These are phyloP conservation scores for Vipera ursinii DNA, from an alignment of 2,797 vertebrate species.

Conservation along the genomic window DNA sequence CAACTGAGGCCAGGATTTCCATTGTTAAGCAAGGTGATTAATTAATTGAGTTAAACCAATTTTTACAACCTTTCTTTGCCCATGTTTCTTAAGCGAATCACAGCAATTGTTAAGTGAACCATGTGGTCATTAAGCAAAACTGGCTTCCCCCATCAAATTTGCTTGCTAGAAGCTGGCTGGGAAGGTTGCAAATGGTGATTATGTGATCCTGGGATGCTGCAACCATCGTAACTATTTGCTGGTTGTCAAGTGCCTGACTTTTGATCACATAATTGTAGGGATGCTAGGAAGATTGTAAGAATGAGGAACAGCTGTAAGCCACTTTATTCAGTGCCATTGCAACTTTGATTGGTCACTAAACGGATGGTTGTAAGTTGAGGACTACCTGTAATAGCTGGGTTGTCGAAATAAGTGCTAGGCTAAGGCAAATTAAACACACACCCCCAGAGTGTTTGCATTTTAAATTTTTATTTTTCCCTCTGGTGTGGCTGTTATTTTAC, in stretches of 20 bases:
- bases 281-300: background rate
- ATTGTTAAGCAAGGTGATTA: background rate
- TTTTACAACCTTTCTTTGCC: background rate
- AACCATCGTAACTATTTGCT: background rate
- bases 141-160: background rate
- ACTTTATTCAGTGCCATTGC: background rate
- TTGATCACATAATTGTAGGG: background rate
- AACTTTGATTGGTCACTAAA: background rate
- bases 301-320: background rate
- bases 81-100: background rate
- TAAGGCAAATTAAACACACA: background rate
- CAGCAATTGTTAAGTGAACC: background rate
- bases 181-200: background rate
- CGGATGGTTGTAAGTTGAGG: background rate
- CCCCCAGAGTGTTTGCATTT: background rate
- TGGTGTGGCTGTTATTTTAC: background rate
- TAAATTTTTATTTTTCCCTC: background rate
- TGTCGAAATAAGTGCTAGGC: background rate
- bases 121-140: background rate
- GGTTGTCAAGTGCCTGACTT: background rate
- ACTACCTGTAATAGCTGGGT: background rate
- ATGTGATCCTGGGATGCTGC: background rate
- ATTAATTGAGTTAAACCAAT: background rate
- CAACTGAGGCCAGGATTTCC: background rate
- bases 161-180: background rate